phyloP scores from a whole-genome alignment of 2,888 invertebrate genomes.

The Polymixis lichenea region DNA sequence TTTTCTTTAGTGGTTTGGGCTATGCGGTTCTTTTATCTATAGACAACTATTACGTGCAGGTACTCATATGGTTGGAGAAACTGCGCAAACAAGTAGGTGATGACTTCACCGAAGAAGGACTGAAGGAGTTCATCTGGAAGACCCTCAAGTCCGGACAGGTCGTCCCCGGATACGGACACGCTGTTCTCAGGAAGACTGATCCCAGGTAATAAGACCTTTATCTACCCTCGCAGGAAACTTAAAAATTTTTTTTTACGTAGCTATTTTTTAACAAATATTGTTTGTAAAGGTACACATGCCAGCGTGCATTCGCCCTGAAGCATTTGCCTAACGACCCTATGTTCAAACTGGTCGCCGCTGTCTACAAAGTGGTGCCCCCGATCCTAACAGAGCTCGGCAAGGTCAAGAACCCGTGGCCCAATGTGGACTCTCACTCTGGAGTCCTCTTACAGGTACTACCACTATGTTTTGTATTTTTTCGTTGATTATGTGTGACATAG shows the following conservation, averaged over 20 bases:
- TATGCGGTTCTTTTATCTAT: not conserved
- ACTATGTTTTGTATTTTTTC: not conserved
- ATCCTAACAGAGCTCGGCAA: conserved; percentile 98
- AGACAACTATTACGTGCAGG: conserved; percentile 81
- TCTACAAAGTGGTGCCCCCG: conserved; percentile 98
- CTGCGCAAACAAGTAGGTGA: conserved; percentile 96
- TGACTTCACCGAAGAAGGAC: conserved; percentile 96
- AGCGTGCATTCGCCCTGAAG: conserved; percentile 98
- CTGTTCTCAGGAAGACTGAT: conserved; percentile 98
- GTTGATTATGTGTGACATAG: not conserved
- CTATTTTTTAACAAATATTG: conserved; percentile 4
- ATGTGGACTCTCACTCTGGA: conserved; percentile 99
- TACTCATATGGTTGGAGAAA: conserved; percentile 98
- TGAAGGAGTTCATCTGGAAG: conserved; percentile 99
- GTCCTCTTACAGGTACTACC: conserved; percentile 94
- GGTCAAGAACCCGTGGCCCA: conserved; percentile 99
- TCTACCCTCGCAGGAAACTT: not conserved
- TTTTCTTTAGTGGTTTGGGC: not conserved
- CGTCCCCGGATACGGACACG: conserved; percentile 99
- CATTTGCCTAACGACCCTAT: conserved; percentile 97
- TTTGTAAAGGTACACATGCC: conserved; percentile 94
- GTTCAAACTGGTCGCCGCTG: conserved; percentile 97
- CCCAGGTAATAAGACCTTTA: conserved; percentile 88
- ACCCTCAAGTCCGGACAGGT: conserved; percentile 98
- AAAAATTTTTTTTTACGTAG: not conserved